These are phyloP conservation scores for Formicarius rufipectus DNA, from an alignment of 2,113 vertebrate genomes.

Conservation along the genomic window DNA sequence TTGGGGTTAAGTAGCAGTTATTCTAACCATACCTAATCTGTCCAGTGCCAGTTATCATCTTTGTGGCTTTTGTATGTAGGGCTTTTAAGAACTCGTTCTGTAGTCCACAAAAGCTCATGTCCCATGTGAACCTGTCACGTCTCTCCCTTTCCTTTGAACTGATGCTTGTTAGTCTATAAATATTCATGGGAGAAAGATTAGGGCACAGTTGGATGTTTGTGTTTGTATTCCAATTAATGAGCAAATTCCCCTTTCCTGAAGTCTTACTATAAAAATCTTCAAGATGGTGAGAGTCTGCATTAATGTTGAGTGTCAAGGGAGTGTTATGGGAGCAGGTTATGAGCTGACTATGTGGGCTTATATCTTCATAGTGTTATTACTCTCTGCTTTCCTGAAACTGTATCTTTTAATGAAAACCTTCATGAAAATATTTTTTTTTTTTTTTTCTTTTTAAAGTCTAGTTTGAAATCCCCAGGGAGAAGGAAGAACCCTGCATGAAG, in stretches of 20 bases:
- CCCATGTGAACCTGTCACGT: background rate
- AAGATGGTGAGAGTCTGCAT: background rate
- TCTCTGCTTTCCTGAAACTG: background rate
- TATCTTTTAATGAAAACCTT: background rate
- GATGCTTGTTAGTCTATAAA: background rate
- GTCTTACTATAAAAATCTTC: background rate
- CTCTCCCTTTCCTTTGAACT: background rate
- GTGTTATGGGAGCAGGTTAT: background rate
- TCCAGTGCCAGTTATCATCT: background rate
- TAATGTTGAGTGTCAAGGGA: background rate
- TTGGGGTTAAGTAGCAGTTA: background rate
- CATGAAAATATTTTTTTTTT: background rate
- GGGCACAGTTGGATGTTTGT: background rate
- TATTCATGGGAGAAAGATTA: background rate
- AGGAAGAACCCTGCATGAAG: background rate
- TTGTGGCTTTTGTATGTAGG: background rate
- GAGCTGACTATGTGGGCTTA: background rate
- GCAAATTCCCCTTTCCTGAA: fast-evolving
- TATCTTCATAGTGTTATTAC: background rate
- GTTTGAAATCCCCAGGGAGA: background rate
- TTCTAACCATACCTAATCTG: background rate
- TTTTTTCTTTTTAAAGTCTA: background rate
- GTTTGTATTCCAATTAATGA: background rate
- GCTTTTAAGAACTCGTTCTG: background rate
- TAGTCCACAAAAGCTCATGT: background rate